Conservation (phyloP, 1,140 invertebrate species). For the Ostrea edulis region DNA sequence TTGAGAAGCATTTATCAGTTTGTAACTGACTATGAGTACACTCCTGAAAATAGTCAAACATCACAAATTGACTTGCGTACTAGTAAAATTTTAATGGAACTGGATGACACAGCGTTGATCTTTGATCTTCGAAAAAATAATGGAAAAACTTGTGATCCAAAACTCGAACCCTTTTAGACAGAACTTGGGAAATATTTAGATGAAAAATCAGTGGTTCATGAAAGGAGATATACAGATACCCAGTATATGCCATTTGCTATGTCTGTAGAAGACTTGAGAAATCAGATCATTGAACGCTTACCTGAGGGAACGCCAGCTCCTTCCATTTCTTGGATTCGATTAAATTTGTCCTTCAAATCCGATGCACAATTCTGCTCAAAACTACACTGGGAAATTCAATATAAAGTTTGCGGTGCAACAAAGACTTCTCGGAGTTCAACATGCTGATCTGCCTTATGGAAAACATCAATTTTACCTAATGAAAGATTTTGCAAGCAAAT, state of each 20-base stretch:
- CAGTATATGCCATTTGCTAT: constrained; percentile 52
- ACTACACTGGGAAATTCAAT: constrained; percentile 39
- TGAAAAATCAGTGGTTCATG: constrained; percentile 55
- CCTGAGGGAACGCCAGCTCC: constrained; percentile 1
- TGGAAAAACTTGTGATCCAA: constrained; percentile 37
- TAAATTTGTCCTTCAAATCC: constrained; percentile 50
- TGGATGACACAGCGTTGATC: constrained; percentile 46
- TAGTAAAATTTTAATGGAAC: constrained; percentile 39
- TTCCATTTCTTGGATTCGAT: constrained; percentile 38
- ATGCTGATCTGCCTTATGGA: constrained; percentile 11
- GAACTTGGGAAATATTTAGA: constrained; percentile 24
- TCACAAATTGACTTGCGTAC: background rate
- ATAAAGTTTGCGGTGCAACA: constrained; percentile 42
- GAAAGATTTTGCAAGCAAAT: constrained; percentile 38
- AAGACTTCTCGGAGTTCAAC: background rate
- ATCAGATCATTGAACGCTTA: constrained; percentile 17
- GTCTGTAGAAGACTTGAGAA: constrained; percentile 44
- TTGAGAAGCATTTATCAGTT: constrained; percentile 38
- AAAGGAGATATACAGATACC: constrained; percentile 47
- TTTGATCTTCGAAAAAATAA: constrained; percentile 57
- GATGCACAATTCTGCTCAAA: constrained; percentile 30
- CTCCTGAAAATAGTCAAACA: background rate
- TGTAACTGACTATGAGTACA: background rate
- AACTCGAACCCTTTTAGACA: constrained; percentile 48
- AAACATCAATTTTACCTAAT: background rate